A percentile compares a stretch with the other conserved stretches of the same genome.
phyloP scores from a whole-genome alignment of 2,888 invertebrate species.

The Xestia xanthographa region DNA sequence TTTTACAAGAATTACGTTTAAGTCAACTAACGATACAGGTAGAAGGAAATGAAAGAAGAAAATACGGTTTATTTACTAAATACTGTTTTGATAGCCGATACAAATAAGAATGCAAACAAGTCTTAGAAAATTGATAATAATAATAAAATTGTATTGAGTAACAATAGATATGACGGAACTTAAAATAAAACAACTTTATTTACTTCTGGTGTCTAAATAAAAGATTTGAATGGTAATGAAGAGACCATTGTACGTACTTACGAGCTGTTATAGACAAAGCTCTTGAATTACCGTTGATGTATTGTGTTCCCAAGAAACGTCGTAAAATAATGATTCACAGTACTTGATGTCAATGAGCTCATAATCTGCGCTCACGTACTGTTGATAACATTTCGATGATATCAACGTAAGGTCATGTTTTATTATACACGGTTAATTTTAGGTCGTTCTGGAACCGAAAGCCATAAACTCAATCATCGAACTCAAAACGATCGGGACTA shows the following conservation, averaged over 20 bases:
- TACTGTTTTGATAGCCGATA: neutral
- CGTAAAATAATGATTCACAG: slow-evolving; percentile 9
- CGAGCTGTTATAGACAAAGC: neutral
- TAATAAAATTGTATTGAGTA: slow-evolving; percentile 1
- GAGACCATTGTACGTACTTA: neutral
- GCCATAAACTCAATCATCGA: too few species aligned
- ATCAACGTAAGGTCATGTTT: slow-evolving; percentile 32
- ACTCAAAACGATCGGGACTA: too few species aligned
- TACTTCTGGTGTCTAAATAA: neutral
- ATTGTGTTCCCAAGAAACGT: slow-evolving; percentile 30
- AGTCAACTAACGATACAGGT: neutral
- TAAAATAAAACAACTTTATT: slow-evolving; percentile 1
- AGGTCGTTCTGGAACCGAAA: too few species aligned
- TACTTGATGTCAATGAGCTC: slow-evolving; percentile 48
- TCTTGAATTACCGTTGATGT: slow-evolving; percentile 21
- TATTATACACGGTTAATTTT: slow-evolving; percentile 13
- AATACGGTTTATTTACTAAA: neutral
- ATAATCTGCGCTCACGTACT: slow-evolving; percentile 38
- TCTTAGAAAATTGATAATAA: neutral
- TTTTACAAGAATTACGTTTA: neutral
- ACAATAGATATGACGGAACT: neutral
- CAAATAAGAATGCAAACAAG: neutral
- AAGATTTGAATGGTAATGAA: slow-evolving; percentile 6
- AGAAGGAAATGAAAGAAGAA: neutral
- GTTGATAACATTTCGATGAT: slow-evolving; percentile 37